Conservation (phyloP, 1,140 invertebrate species). For the Nebria ingens region DNA sequence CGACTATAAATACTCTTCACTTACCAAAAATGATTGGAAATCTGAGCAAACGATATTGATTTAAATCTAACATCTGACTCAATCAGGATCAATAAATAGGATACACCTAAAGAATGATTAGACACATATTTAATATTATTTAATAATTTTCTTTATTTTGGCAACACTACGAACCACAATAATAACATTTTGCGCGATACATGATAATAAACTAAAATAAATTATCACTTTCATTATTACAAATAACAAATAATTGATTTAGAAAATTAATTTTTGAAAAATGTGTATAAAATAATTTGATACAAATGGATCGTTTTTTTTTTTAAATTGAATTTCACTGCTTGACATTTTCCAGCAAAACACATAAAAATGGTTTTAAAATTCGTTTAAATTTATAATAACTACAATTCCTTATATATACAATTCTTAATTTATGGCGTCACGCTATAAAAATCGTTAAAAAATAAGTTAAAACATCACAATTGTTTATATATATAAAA, state of each 20-base stretch:
- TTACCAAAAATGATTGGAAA: no score
- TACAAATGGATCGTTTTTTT: neutral
- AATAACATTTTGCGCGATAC: conserved; percentile 2
- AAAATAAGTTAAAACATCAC: neutral
- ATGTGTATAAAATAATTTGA: conserved; percentile 1
- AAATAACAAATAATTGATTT: neutral
- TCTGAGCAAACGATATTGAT: no score
- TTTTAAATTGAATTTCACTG: neutral
- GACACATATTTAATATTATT: no score
- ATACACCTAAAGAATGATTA: no score
- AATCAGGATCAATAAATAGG: no score
- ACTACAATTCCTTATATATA: neutral
- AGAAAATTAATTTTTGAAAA: neutral
- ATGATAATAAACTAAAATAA: neutral
- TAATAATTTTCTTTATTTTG: neutral
- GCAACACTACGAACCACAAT: conserved; percentile 5
- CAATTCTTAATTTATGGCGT: no score
- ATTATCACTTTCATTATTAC: conserved; percentile 3
- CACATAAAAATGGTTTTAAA: neutral
- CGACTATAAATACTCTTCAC: no score
- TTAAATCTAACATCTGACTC: no score
- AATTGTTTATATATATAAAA: no score
- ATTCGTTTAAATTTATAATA: neutral
- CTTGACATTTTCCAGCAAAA: neutral
- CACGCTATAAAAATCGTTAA: no score